Evolutionary conservation across 2,888 invertebrate genomes (phyloP).

Genomic region (Ochlodes sylvanus): DNA sequence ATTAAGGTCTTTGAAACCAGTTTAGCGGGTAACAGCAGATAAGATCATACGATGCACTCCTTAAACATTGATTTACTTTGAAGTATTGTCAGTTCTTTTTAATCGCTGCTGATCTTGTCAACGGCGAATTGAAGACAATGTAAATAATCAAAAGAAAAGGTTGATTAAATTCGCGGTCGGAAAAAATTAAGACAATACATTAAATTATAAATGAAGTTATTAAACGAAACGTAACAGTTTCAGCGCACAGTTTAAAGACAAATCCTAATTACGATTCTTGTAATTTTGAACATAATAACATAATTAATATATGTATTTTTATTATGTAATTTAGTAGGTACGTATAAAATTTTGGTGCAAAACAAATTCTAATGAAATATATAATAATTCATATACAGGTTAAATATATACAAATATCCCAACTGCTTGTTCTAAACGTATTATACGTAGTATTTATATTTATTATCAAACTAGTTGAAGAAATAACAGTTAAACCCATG

Average conservation of each 20-base stretch:
- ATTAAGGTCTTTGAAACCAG: constrained; percentile 43
- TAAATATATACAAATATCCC: too few relatives aligned
- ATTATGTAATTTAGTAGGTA: too few relatives aligned
- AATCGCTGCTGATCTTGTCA: constrained; percentile 29
- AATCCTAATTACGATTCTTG: too few relatives aligned
- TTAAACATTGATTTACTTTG: constrained; percentile 43
- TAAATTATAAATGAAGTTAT: neutral
- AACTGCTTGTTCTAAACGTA: too few relatives aligned
- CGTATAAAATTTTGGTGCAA: too few relatives aligned
- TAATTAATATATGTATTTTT: too few relatives aligned
- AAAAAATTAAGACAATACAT: constrained; percentile 9
- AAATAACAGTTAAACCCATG: constrained; percentile 30
- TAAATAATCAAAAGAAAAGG: constrained; percentile 15
- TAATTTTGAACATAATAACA: too few relatives aligned
- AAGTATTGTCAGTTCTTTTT: constrained; percentile 32
- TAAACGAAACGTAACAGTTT: too few relatives aligned
- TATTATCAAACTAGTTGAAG: constrained; percentile 2
- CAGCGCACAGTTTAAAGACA: too few relatives aligned
- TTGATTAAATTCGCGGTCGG: constrained; percentile 5
- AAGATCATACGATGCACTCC: constrained; percentile 54
- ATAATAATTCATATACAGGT: too few relatives aligned
- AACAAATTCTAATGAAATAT: too few relatives aligned
- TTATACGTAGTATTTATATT: too few relatives aligned
- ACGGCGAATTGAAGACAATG: constrained; percentile 20
- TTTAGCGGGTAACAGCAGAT: constrained; percentile 46